Conservation (phyloP, 2,797 vertebrate species). For the Neosilurus hyrtlii region DNA sequence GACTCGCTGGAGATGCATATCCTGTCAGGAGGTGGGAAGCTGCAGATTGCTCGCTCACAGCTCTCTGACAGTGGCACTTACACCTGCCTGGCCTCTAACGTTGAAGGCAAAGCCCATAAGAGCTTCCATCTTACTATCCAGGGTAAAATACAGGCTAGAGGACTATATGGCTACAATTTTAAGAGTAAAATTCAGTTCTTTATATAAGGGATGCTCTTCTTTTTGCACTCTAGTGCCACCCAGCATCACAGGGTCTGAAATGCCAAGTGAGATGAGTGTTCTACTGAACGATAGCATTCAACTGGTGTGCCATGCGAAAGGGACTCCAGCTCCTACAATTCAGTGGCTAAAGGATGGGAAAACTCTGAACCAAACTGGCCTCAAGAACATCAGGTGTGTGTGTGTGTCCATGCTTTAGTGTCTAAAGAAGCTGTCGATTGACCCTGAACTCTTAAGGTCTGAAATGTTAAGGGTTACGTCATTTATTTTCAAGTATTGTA, state of each 20-base stretch:
- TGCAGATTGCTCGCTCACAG: constrained; percentile 87
- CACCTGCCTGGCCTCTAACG: constrained; percentile 86
- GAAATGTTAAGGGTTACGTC: no score
- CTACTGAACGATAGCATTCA: constrained; percentile 82
- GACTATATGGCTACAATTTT: neutral
- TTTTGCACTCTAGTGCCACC: constrained; percentile 80
- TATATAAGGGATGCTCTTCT: neutral
- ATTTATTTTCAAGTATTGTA: no score
- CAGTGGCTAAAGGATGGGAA: constrained; percentile 92
- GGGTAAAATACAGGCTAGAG: constrained; percentile 68
- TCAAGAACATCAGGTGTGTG: constrained; percentile 72
- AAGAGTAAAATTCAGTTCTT: neutral
- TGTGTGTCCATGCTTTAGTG: neutral
- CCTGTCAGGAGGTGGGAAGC: constrained; percentile 88
- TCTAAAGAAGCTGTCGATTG: neutral
- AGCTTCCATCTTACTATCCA: constrained; percentile 84
- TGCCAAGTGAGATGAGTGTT: constrained; percentile 82
- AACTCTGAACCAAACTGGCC: constrained; percentile 62
- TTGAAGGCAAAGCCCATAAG: constrained; percentile 86
- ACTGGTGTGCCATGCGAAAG: constrained; percentile 80
- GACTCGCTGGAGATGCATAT: constrained; percentile 89
- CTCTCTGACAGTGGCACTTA: constrained; percentile 84
- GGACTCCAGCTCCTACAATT: constrained; percentile 79
- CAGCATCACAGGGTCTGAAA: constrained; percentile 84
- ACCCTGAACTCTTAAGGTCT: no score